Conservation (phyloP, 35 echinoderm and acorn worm species). For the Eucidaris tribuloides region DNA sequence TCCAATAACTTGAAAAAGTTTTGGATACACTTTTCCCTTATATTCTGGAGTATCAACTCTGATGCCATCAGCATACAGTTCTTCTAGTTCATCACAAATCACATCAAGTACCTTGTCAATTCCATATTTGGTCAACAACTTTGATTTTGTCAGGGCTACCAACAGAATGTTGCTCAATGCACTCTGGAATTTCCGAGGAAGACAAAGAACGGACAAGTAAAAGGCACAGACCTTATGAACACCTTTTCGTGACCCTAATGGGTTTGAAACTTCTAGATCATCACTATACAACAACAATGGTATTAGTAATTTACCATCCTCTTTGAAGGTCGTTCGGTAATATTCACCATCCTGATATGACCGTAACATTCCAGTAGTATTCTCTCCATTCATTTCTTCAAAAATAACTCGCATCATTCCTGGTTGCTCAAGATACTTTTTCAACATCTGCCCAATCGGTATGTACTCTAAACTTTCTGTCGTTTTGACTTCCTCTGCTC, state of each 20-base stretch:
- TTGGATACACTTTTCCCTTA: constrained; percentile 37
- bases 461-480: constrained; percentile 20
- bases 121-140: constrained; percentile 45
- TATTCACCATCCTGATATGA: constrained; percentile 59
- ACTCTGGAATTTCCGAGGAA: constrained; percentile 36
- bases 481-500: neutral
- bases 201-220: constrained; percentile 31
- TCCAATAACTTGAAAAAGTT: constrained; percentile 62
- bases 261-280: constrained; percentile 45
- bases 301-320: constrained; percentile 18
- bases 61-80: constrained; percentile 31
- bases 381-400: neutral
- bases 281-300: constrained; percentile 40
- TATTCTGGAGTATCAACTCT: constrained; percentile 37
- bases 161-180: constrained; percentile 41
- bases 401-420: constrained; percentile 23
- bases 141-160: constrained; percentile 26
- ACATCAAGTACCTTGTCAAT: constrained; percentile 34
- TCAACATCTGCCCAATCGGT: neutral
- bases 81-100: constrained; percentile 48
- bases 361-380: neutral
- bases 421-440: constrained; percentile 13
- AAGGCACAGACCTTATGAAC: constrained; percentile 38
- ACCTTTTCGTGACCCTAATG: constrained; percentile 48
- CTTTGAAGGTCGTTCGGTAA: constrained; percentile 29